These are phyloP conservation scores for Oryzias celebensis DNA, from an alignment of 2,113 vertebrate species.

Conservation along the genomic window DNA sequence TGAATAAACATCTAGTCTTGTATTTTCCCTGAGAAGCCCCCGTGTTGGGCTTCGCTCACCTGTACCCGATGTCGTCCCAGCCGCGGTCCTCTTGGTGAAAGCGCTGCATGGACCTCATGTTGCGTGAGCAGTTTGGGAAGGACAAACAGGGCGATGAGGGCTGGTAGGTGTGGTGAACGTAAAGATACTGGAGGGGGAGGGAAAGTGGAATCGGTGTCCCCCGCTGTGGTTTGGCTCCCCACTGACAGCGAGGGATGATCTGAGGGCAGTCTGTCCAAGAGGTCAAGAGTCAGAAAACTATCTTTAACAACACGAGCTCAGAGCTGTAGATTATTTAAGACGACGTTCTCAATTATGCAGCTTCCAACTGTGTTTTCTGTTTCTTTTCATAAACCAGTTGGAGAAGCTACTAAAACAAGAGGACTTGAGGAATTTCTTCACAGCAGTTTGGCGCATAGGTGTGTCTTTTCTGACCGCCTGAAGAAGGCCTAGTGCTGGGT, in stretches of 20 bases:
- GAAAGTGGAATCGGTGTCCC: constrained; percentile 67
- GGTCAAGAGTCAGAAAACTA: background rate
- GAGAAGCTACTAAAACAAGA: too few relatives aligned
- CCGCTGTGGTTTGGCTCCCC: constrained; percentile 78
- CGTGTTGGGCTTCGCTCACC: constrained; percentile 58
- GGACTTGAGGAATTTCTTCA: too few relatives aligned
- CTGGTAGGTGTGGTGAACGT: constrained; percentile 86
- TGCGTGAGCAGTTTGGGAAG: constrained; percentile 73
- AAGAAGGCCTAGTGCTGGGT: too few relatives aligned
- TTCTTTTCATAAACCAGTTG: too few relatives aligned
- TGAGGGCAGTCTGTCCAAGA: constrained; percentile 82
- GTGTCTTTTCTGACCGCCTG: too few relatives aligned
- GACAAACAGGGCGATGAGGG: constrained; percentile 80
- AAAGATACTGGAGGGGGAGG: constrained; percentile 81
- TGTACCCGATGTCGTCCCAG: constrained; percentile 92
- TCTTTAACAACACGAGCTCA: background rate
- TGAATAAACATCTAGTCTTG: too few relatives aligned
- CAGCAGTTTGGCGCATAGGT: too few relatives aligned
- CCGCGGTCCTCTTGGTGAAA: constrained; percentile 83
- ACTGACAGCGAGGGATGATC: constrained; percentile 86
- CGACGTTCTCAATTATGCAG: too few relatives aligned
- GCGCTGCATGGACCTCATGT: constrained; percentile 87
- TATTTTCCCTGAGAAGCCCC: too few relatives aligned
- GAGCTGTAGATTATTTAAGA: too few relatives aligned
- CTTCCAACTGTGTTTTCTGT: too few relatives aligned